Evolutionary conservation across 2,797 vertebrate species (phyloP).

Genomic region (Cirrhinus molitorella): DNA sequence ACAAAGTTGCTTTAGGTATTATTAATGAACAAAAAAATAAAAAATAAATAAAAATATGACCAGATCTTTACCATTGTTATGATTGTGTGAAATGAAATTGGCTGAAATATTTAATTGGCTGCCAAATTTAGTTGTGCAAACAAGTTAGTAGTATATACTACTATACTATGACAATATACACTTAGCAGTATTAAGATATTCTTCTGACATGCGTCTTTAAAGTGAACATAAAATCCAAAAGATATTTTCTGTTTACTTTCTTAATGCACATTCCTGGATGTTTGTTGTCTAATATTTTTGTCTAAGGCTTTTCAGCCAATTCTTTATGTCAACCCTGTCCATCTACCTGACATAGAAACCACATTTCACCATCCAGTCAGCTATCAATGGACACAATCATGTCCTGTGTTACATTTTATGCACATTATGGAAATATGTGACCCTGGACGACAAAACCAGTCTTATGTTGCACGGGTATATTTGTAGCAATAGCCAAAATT

Average conservation of each 20-base stretch:
- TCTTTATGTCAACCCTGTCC: neutral
- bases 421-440: neutral
- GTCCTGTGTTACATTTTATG: neutral
- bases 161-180: neutral
- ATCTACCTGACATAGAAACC: neutral
- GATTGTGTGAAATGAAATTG: too few relatives aligned
- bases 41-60: neutral
- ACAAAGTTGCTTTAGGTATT: neutral
- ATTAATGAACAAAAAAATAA: neutral
- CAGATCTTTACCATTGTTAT: neutral
- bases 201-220: neutral
- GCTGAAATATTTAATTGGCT: too few relatives aligned
- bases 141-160: slow-evolving; percentile 3
- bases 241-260: neutral
- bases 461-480: too few relatives aligned
- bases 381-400: neutral
- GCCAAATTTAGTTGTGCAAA: neutral
- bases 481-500: too few relatives aligned
- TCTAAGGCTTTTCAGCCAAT: neutral
- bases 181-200: neutral
- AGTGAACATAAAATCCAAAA: neutral
- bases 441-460: too few relatives aligned
- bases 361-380: neutral
- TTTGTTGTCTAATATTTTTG: neutral
- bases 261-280: neutral